Conservation (phyloP, 2,888 invertebrate species). For the Agrotis ipsilon region DNA sequence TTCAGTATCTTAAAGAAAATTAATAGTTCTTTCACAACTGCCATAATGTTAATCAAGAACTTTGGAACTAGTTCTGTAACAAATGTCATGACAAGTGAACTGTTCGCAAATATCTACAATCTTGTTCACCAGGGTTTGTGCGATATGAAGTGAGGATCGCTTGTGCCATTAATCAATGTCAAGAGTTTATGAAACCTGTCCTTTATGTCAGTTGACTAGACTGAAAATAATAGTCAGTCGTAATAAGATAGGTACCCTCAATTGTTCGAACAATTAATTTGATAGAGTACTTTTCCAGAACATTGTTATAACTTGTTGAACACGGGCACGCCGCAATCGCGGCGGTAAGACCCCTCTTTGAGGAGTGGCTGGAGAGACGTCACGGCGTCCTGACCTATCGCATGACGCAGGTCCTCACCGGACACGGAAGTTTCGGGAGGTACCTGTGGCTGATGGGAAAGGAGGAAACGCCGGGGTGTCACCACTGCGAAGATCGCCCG, state of each 20-base stretch:
- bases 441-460: too few species aligned
- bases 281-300: not conserved
- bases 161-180: constrained; percentile 53
- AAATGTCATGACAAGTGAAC: constrained; percentile 52
- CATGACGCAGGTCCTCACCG: too few species aligned
- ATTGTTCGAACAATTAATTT: not conserved
- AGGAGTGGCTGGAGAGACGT: too few species aligned
- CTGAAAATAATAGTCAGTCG: constrained; percentile 23
- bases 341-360: too few species aligned
- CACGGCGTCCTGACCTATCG: too few species aligned
- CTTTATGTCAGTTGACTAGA: constrained; percentile 19
- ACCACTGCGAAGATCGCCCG: too few species aligned
- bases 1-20: constrained; percentile 48
- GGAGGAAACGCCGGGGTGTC: too few species aligned
- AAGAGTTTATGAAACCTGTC: constrained; percentile 43
- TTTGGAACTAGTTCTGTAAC: constrained; percentile 51
- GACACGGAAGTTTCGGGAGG: too few species aligned
- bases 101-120: constrained; percentile 48
- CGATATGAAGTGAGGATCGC: constrained; percentile 34
- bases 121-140: constrained; percentile 39
- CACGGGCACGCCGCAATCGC: too few species aligned
- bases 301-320: not conserved
- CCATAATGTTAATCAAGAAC: constrained; percentile 49
- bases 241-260: constrained; percentile 6
- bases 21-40: constrained; percentile 51